These are phyloP conservation scores for Acrocyrtus sp. DNA, from an alignment of 2,888 invertebrate species.

Conservation along the genomic window DNA sequence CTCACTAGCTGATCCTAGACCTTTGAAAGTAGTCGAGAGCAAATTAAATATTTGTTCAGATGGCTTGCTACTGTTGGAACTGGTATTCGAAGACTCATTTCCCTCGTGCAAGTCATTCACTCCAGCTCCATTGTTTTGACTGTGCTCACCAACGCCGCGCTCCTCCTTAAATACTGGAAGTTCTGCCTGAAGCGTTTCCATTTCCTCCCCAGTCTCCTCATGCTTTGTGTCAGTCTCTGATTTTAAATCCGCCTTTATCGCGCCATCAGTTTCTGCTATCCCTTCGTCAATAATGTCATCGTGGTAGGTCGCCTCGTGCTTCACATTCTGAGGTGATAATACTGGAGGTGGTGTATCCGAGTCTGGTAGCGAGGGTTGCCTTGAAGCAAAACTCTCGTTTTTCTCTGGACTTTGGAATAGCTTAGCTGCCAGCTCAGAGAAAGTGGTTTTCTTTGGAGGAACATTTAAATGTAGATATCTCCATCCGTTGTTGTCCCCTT, in stretches of 20 bases:
- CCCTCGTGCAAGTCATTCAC: not conserved
- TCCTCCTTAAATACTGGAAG: not conserved
- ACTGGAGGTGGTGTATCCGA: not conserved
- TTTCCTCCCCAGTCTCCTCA: not conserved
- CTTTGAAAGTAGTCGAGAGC: slow-evolving; percentile 38
- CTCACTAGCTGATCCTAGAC: slow-evolving; percentile 38
- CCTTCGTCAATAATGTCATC: no score
- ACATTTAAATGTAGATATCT: not conserved
- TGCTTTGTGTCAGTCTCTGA: not conserved
- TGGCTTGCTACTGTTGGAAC: not conserved
- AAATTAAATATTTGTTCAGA: slow-evolving; percentile 22
- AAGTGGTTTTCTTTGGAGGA: slow-evolving; percentile 20
- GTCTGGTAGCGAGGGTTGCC: not conserved
- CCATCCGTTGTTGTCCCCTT: not conserved
- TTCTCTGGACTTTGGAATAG: not conserved
- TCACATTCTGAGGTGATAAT: not conserved
- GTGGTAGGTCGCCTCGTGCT: not conserved
- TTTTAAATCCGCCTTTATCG: not conserved
- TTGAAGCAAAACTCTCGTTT: not conserved
- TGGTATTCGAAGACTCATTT: no score
- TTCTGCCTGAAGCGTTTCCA: not conserved
- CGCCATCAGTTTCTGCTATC: not conserved
- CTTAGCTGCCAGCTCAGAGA: slow-evolving; percentile 36
- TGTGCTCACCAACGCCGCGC: not conserved
- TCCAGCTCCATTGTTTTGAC: not conserved